phyloP scores from a whole-genome alignment of 2,113 vertebrate species.

The Tamias sibiricus region DNA sequence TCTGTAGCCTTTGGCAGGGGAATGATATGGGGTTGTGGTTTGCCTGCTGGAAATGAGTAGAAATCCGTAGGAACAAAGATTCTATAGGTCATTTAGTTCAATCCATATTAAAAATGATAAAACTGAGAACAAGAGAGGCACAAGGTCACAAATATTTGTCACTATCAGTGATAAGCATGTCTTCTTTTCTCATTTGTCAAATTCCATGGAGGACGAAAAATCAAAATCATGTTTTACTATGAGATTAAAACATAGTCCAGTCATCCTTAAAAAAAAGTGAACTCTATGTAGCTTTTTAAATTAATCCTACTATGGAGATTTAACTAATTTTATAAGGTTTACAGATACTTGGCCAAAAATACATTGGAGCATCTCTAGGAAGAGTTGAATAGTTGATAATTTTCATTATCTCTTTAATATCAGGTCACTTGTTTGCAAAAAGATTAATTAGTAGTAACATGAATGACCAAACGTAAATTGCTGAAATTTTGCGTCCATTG shows the following conservation, averaged over 20 bases:
- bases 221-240: background rate
- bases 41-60: background rate
- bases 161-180: background rate
- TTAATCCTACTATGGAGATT: background rate
- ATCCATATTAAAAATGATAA: background rate
- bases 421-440: background rate
- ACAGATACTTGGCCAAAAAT: background rate
- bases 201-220: background rate
- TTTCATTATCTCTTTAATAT: slow-evolving; percentile 20
- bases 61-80: background rate
- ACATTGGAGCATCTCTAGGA: background rate
- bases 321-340: background rate
- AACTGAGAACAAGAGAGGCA: background rate
- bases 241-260: background rate
- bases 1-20: background rate
- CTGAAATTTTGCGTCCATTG: background rate
- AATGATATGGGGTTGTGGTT: background rate
- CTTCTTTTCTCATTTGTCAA: background rate
- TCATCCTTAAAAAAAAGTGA: background rate
- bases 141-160: background rate
- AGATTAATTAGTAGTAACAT: background rate
- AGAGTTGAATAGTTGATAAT: background rate
- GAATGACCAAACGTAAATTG: slow-evolving; percentile 6
- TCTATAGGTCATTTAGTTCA: background rate
- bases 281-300: background rate